Conservation (phyloP, 2,113 vertebrate genomes). For the Baryphthengus martii region DNA sequence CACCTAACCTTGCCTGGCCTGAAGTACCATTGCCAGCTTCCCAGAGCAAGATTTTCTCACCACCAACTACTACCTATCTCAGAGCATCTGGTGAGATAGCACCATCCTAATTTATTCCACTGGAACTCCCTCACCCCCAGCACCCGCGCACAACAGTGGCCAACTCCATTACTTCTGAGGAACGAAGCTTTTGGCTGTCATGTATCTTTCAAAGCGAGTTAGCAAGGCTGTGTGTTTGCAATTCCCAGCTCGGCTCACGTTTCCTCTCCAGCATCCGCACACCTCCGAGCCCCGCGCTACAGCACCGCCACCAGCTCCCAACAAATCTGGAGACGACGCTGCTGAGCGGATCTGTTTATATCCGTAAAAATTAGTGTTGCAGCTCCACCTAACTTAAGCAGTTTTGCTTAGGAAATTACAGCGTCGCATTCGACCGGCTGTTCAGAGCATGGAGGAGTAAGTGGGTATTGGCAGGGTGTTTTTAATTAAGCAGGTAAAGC, state of each 20-base stretch:
- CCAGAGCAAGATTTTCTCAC: not conserved
- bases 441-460: conserved; percentile 38
- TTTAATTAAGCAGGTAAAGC: conserved; percentile 73
- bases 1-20: not conserved
- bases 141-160: not conserved
- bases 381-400: conserved; percentile 70
- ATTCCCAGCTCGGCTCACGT: not conserved
- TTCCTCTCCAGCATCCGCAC: not conserved
- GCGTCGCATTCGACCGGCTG: conserved; percentile 40
- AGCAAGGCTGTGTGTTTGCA: not conserved
- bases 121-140: not conserved
- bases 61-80: not conserved
- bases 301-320: conserved; percentile 15
- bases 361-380: conserved; percentile 67
- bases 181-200: conserved; percentile 19
- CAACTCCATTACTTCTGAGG: not conserved
- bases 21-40: not conserved
- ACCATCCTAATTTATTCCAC: not conserved
- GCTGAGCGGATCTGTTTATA: conserved; percentile 21
- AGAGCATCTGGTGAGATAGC: not conserved
- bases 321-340: not conserved
- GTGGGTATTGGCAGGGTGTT: conserved; percentile 49
- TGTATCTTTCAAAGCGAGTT: conserved; percentile 24
- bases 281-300: not conserved
- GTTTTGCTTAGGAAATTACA: conserved; percentile 54